Base-by-base conservation (phyloP, 2,888 invertebrate species). In the Halocaridina rubra region DNA sequence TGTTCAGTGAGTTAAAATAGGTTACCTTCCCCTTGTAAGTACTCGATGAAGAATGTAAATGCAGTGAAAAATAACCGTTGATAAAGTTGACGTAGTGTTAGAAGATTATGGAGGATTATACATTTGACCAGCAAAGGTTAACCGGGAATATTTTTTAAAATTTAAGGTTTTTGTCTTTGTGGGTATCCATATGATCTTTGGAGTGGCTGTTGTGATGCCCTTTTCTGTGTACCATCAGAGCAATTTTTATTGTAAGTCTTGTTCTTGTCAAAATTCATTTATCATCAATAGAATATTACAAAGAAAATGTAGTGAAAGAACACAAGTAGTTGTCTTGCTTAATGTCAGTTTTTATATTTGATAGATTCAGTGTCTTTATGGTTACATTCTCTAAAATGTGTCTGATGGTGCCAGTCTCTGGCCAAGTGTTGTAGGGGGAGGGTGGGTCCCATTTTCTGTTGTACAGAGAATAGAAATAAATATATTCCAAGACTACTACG, bases 321-420 rank as follows among this genome's bases (percentile, higher is more conserved):
- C 10, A 46, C 16, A 46, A 46, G 16, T 16, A 59, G 53, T 57
- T 30, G 76, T 30, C 46, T 10, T 76, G 76, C 59, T 76, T 76
- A 29, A 29, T 76, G 76, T 76, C 57, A 30, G 30, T 76, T 76
- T 29, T 76, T 53, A 74, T 57, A 57, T 53, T 76, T 76, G 13
- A 76, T 76, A 76, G 76, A 76, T 30, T 76, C 53, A 76, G 19
- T 57, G 29, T 75, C 22, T 75, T 7, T n/a, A n/a, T 27, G 30
- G n/a, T 8, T 57, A 76, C 32, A n/a, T n/a, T n/a, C n/a, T n/a
- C n/a, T n/a, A n/a, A n/a, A n/a, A n/a, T n/a, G n/a, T n/a, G 22
- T 76, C 57, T n/a, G 53, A 33, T 29, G n/a, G 59, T 30, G 57
- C 59, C 57, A 57, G 53, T 75, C 16, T 27, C 29, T 57, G 22